A percentile compares a stretch with the other conserved stretches of the same genome.
phyloP scores from a whole-genome alignment of 1,140 invertebrate species.

The Drosophila micromelanica region DNA sequence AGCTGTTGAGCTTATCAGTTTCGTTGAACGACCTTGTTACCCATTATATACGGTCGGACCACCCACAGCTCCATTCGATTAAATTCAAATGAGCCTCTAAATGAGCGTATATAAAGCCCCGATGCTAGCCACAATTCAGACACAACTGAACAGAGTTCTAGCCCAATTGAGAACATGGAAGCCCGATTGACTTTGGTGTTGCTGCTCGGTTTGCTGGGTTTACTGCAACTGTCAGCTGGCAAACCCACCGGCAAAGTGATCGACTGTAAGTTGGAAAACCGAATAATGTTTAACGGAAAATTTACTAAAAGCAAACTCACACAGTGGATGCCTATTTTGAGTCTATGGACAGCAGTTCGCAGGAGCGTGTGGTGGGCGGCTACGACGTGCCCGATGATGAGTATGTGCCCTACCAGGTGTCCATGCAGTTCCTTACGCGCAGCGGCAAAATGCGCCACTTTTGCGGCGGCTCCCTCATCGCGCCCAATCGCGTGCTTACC shows the following conservation, averaged over 20 bases:
- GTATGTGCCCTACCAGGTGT: constrained; percentile 79
- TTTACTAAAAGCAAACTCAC: not conserved
- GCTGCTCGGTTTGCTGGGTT: constrained; percentile 15
- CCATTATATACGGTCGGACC: constrained; percentile 51
- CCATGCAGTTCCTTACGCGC: constrained; percentile 74
- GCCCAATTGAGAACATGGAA: constrained; percentile 25
- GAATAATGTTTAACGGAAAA: too few relatives aligned
- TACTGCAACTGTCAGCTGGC: not conserved
- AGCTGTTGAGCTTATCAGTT: constrained; percentile 17
- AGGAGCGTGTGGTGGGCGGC: constrained; percentile 77
- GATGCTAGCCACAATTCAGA: not conserved
- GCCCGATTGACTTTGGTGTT: constrained; percentile 9
- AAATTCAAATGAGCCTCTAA: constrained; percentile 65
- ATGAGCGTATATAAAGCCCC: constrained; percentile 54
- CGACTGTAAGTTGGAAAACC: constrained; percentile 53
- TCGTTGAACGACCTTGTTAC: constrained; percentile 58
- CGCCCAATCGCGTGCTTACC: constrained; percentile 84
- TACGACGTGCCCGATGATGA: constrained; percentile 69
- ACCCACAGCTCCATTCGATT: constrained; percentile 68
- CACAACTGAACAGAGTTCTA: constrained; percentile 19
- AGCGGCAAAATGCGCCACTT: constrained; percentile 71
- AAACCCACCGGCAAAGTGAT: constrained; percentile 43
- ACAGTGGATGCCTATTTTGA: constrained; percentile 75
- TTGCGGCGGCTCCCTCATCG: constrained; percentile 85
- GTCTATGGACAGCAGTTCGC: constrained; percentile 54